These are phyloP conservation scores for Romanogobio albipinnatus DNA, from an alignment of 2,113 vertebrate species.

Conservation along the genomic window DNA sequence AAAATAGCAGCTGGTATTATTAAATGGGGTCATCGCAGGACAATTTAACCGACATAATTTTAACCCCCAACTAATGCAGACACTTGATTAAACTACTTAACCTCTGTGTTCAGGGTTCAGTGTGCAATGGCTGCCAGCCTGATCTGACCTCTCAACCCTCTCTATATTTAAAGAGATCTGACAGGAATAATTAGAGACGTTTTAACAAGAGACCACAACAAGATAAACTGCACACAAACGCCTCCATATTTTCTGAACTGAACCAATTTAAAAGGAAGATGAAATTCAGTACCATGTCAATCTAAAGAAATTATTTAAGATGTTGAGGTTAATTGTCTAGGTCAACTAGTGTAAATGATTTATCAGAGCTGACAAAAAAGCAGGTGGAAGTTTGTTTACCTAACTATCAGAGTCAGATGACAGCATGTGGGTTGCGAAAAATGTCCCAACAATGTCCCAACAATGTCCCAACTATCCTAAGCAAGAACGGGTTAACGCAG, in stretches of 20 bases:
- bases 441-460: background rate
- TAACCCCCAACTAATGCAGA: background rate
- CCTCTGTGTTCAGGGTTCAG: background rate
- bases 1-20: constrained; percentile 3
- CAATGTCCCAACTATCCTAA: background rate
- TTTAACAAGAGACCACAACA: background rate
- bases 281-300: background rate
- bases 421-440: background rate
- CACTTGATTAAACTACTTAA: constrained; percentile 32
- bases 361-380: background rate
- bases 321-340: background rate
- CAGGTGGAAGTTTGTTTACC: background rate
- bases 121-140: background rate
- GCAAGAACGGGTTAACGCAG: background rate
- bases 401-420: background rate
- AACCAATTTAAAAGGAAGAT: background rate
- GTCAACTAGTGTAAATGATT: background rate
- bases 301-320: background rate
- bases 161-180: background rate
- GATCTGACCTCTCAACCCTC: background rate
- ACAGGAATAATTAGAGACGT: background rate
- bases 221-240: background rate
- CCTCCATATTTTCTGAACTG: background rate
- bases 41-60: background rate
- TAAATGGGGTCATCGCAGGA: background rate